phyloP scores from a whole-genome alignment of 2,113 vertebrate species.

The Eurystomus gularis region DNA sequence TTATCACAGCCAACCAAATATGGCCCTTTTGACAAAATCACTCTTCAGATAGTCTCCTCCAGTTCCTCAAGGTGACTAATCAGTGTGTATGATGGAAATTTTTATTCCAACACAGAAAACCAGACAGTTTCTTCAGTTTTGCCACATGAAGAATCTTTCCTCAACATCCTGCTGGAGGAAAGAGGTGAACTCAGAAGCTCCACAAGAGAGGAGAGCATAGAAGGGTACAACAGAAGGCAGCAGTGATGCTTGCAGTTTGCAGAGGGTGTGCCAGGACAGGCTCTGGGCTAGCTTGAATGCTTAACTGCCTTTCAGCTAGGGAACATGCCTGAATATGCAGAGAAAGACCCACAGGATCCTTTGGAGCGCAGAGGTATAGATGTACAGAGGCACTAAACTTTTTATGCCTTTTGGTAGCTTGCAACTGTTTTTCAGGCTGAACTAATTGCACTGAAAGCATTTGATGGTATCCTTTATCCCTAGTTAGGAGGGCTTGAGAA shows the following conservation, averaged over 20 bases:
- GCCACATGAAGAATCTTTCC: neutral
- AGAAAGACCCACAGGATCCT: neutral
- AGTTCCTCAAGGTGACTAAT: neutral
- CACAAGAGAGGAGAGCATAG: neutral
- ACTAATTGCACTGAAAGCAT: neutral
- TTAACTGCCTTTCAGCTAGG: neutral
- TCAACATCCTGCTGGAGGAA: accelerated
- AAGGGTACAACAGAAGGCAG: neutral
- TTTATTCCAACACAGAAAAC: neutral
- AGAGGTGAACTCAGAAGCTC: neutral
- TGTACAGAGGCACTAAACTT: neutral
- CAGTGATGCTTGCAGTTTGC: neutral
- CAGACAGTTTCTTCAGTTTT: neutral
- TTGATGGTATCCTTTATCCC: neutral
- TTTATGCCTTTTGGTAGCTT: neutral
- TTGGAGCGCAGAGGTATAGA: neutral
- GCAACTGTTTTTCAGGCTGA: neutral
- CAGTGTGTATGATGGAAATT: neutral
- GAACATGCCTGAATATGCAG: neutral
- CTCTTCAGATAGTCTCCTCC: neutral
- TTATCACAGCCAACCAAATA: neutral
- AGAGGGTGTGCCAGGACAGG: neutral
- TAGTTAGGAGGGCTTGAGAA: neutral
- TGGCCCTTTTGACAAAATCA: neutral
- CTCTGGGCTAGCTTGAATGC: neutral